Conservation (phyloP, 2,113 vertebrate genomes). For the Aplodontia rufa region DNA sequence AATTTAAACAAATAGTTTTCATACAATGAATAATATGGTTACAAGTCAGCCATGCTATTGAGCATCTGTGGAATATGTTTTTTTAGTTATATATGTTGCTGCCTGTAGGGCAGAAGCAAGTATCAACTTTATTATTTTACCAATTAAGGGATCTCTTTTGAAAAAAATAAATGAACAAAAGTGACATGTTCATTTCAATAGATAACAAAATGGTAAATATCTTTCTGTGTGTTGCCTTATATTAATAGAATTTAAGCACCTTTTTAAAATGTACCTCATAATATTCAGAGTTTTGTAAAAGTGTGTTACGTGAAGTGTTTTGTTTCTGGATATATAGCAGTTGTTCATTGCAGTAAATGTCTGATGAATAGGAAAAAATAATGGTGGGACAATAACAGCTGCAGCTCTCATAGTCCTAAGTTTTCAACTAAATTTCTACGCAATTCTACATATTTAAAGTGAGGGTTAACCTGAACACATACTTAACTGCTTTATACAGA, state of each 20-base stretch:
- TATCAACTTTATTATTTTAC: not conserved
- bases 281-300: not conserved
- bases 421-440: not conserved
- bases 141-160: not conserved
- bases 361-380: not conserved
- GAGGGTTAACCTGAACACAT: not conserved
- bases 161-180: slow-evolving; percentile 20
- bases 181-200: not conserved
- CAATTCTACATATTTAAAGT: not conserved
- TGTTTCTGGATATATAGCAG: not conserved
- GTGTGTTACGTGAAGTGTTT: not conserved
- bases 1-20: no score
- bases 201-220: not conserved
- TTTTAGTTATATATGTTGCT: not conserved
- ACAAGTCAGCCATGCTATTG: not conserved
- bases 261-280: not conserved
- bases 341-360: not conserved
- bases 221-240: not conserved
- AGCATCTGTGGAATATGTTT: not conserved
- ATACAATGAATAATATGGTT: not conserved
- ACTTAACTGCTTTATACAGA: not conserved
- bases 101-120: not conserved
- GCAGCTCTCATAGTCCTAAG: not conserved
- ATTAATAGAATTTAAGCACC: not conserved
- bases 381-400: not conserved